Conservation (phyloP, 2,113 vertebrate species). For the Microtus richardsoni region DNA sequence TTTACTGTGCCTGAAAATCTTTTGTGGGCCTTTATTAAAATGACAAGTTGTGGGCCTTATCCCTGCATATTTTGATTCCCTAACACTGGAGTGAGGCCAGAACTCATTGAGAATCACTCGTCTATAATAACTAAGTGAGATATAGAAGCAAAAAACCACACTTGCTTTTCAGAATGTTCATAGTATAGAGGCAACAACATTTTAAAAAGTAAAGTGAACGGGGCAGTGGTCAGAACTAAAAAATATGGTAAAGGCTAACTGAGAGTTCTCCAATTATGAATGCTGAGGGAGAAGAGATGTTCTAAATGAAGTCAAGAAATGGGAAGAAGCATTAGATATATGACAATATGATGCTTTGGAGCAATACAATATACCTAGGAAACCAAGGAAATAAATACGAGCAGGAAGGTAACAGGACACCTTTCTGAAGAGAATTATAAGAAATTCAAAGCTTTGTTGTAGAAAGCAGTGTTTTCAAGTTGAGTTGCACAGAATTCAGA, state of each 20-base stretch:
- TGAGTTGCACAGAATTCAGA: constrained; percentile 11
- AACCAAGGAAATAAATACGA: constrained; percentile 38
- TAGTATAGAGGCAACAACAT: background rate
- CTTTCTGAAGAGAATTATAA: background rate
- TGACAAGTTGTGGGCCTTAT: background rate
- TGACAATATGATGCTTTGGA: background rate
- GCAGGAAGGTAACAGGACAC: constrained; percentile 17
- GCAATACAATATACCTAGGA: background rate
- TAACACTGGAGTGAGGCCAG: background rate
- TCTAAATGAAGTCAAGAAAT: constrained; percentile 4
- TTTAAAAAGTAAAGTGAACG: background rate
- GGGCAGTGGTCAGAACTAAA: background rate
- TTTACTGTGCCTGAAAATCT: background rate
- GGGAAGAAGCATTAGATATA: background rate
- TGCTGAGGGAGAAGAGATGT: background rate
- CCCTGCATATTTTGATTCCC: constrained; percentile 11
- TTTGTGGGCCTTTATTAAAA: background rate
- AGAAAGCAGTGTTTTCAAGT: constrained; percentile 45
- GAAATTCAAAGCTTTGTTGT: constrained; percentile 2
- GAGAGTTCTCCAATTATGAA: constrained; percentile 9
- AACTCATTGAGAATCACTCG: constrained; percentile 24
- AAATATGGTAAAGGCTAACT: constrained; percentile 16
- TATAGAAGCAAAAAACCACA: constrained; percentile 12
- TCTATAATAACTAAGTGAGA: background rate
- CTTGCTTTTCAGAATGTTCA: constrained; percentile 21